Percentiles rank a stretch among this genome's conserved stretches.
Conservation (phyloP, 2,797 vertebrate species). For the Amphiprion clarkii region DNA sequence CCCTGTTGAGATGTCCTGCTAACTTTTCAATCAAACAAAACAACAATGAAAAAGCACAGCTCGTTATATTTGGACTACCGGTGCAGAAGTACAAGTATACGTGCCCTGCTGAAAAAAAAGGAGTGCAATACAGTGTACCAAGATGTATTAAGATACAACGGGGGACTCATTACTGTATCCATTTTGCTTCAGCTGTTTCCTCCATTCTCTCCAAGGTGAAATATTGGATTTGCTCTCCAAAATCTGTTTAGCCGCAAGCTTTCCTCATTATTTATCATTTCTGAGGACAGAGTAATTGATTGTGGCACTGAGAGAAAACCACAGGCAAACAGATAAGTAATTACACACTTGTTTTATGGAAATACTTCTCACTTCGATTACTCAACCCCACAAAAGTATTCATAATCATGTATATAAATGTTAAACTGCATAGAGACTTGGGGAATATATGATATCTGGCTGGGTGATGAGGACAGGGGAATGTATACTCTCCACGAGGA, state of each 20-base stretch:
- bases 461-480: conserved; percentile 64
- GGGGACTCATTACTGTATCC: conserved; percentile 69
- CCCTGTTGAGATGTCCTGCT: neutral
- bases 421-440: conserved; percentile 54
- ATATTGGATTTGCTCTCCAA: conserved; percentile 73
- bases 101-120: conserved; percentile 30
- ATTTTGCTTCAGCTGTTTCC: conserved; percentile 68
- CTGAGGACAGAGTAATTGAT: conserved; percentile 79
- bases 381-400: conserved; percentile 56
- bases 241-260: conserved; percentile 73
- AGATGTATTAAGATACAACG: conserved; percentile 64
- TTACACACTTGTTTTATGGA: conserved; percentile 72
- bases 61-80: neutral
- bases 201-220: conserved; percentile 65
- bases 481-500: conserved; percentile 59
- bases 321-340: conserved; percentile 76
- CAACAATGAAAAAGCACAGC: conserved; percentile 22
- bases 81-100: neutral
- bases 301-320: conserved; percentile 70
- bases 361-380: conserved; percentile 64
- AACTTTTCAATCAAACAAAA: conserved; percentile 1
- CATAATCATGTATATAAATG: conserved; percentile 66
- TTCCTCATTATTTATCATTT: conserved; percentile 78
- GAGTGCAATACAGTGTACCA: conserved; percentile 20
- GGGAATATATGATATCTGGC: conserved; percentile 68